Conservation (phyloP, 2,113 vertebrate species). For the Caretta caretta region DNA sequence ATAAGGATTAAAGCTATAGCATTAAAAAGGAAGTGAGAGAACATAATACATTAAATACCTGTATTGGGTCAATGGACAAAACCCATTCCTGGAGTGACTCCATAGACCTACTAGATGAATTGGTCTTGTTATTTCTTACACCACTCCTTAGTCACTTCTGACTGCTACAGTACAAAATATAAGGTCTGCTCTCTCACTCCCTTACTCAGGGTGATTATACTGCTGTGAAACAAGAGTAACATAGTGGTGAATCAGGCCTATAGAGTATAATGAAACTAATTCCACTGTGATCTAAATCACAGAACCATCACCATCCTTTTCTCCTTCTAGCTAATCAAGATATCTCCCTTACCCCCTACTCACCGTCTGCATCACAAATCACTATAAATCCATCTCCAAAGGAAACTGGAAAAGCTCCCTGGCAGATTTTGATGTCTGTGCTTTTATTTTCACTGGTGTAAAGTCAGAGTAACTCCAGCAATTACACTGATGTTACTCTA, state of each 20-base stretch:
- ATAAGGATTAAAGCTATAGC: neutral
- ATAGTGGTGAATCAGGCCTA: fast-evolving
- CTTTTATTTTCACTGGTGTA: neutral
- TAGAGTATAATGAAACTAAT: neutral
- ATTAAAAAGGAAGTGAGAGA: constrained; percentile 1
- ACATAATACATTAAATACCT: neutral
- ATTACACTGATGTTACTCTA: fast-evolving
- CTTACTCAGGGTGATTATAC: neutral
- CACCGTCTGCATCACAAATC: neutral
- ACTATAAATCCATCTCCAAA: neutral
- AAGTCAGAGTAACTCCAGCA: neutral
- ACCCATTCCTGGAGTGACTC: neutral
- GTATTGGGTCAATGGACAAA: neutral
- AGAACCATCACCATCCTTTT: neutral
- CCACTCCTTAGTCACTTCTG: neutral
- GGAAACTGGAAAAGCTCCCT: neutral
- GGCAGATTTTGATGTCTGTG: neutral
- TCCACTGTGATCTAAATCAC: neutral
- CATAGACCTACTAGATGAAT: neutral
- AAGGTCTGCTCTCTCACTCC: neutral
- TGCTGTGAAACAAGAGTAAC: neutral
- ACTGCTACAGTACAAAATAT: neutral
- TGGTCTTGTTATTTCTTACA: neutral
- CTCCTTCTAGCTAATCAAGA: neutral
- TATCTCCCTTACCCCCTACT: neutral